phyloP scores from a whole-genome alignment of 2,113 vertebrate species.

The Mohoua ochrocephala region DNA sequence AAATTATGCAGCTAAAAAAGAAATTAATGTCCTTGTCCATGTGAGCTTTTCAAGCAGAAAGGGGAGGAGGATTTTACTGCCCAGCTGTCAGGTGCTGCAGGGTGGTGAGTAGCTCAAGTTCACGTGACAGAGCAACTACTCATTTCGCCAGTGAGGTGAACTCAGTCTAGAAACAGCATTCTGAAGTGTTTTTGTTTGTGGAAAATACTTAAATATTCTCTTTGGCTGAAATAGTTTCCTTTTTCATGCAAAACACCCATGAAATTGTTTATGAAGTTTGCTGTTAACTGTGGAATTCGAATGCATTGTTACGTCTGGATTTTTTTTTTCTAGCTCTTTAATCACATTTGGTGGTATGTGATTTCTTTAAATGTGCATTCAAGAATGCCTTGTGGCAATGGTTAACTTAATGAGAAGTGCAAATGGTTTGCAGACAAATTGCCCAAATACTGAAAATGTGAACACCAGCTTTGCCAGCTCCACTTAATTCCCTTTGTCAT shows the following conservation, averaged over 20 bases:
- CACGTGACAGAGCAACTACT: background rate
- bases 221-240: background rate
- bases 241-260: background rate
- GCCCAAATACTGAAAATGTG: background rate
- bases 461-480: background rate
- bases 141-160: background rate
- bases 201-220: background rate
- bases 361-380: background rate
- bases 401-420: background rate
- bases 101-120: background rate
- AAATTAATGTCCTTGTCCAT: background rate
- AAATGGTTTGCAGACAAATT: background rate
- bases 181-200: background rate
- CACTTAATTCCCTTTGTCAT: background rate
- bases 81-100: background rate
- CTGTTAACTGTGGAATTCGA: background rate
- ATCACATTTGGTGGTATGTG: background rate
- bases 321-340: background rate
- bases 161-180: background rate
- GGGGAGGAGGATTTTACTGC: background rate
- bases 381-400: background rate
- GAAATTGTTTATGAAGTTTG: background rate
- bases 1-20: background rate
- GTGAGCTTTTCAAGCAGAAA: background rate
- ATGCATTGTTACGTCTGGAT: background rate